These are phyloP conservation scores for Catostylus mosaicus DNA, from an alignment of 30 jellyfish, hydroid and myxozoan genomes.

Conservation along the genomic window DNA sequence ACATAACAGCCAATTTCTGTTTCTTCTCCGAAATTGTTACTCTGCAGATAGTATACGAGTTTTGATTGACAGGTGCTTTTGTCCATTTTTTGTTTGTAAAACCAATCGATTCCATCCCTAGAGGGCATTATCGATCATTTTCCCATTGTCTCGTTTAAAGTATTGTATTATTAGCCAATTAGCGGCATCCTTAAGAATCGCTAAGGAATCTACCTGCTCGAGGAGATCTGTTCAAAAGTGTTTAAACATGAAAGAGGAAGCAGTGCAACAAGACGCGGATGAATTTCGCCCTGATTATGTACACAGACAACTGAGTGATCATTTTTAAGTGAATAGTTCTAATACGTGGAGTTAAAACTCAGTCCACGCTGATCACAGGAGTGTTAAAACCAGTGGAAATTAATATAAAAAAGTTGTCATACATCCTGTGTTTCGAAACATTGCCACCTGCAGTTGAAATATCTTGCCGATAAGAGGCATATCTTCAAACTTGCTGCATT, in stretches of 20 bases:
- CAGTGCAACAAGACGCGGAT: not conserved
- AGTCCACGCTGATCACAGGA: not conserved
- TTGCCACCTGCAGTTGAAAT: slow-evolving; percentile 27
- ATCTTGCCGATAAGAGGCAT: slow-evolving; percentile 9
- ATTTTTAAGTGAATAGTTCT: not conserved
- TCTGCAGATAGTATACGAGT: too few species aligned
- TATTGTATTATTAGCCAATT: slow-evolving; percentile 40
- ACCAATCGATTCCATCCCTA: slow-evolving; percentile 17
- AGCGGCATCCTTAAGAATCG: slow-evolving; percentile 9
- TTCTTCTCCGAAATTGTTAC: too few species aligned
- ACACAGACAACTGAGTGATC: not conserved
- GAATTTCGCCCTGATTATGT: not conserved
- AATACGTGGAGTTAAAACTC: not conserved
- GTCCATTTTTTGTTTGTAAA: slow-evolving; percentile 11
- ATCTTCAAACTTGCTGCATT: slow-evolving; percentile 25
- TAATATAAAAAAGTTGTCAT: slow-evolving; percentile 18
- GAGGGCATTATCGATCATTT: slow-evolving; percentile 15
- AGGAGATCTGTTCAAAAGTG: not conserved
- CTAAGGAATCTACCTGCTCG: slow-evolving; percentile 36
- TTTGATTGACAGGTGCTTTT: slow-evolving; percentile 2
- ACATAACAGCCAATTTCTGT: too few species aligned
- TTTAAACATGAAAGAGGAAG: slow-evolving; percentile 3
- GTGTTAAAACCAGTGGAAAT: not conserved
- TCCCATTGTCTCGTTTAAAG: slow-evolving; percentile 2
- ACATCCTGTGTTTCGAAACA: slow-evolving; percentile 3